Conservation (phyloP, 2,113 vertebrate genomes). For the Ginglymostoma cirratum region DNA sequence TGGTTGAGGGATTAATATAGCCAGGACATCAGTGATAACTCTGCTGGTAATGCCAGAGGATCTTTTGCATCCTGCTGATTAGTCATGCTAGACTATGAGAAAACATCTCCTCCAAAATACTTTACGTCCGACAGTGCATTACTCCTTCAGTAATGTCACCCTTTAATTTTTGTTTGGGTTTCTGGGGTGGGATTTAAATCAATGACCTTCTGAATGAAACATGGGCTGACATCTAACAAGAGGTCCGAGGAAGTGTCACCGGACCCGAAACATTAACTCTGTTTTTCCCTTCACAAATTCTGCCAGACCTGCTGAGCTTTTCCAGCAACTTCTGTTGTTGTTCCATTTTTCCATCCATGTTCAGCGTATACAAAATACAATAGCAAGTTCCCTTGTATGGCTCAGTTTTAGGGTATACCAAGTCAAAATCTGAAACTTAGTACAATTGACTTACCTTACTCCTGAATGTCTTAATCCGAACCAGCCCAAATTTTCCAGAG, state of each 20-base stretch:
- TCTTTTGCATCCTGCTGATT: neutral
- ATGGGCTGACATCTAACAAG: too few species aligned
- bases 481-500: accelerated
- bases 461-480: neutral
- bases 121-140: neutral
- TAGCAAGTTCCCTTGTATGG: neutral
- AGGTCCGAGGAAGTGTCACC: too few species aligned
- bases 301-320: too few species aligned
- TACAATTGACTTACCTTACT: neutral
- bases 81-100: neutral
- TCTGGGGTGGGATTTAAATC: too few species aligned
- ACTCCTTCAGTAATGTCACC: neutral
- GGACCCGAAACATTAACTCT: too few species aligned
- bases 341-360: neutral
- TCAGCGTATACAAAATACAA: neutral
- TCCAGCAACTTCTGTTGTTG: too few species aligned
- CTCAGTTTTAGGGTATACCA: neutral
- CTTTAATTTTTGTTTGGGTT: too few species aligned
- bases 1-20: neutral
- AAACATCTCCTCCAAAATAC: neutral
- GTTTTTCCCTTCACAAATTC: too few species aligned
- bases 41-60: neutral
- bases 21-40: neutral
- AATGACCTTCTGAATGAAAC: too few species aligned
- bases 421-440: neutral